Percentiles rank a stretch among this genome's conserved stretches.
phyloP scores from a whole-genome alignment of 2,113 vertebrate genomes.

The Dromaius novaehollandiae region DNA sequence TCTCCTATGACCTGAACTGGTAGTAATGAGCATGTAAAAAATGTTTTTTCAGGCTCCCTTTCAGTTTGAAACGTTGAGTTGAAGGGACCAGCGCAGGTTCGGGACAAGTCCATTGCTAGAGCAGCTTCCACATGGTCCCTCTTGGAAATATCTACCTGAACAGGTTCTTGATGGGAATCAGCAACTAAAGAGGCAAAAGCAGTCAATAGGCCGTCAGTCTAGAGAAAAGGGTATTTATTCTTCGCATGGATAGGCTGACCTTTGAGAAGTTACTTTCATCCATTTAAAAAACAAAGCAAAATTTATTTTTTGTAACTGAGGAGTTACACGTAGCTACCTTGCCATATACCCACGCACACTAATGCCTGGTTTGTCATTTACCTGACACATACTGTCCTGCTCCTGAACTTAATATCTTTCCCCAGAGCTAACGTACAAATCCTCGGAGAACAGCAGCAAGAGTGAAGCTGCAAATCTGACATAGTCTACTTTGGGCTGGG shows the following conservation, averaged over 20 bases:
- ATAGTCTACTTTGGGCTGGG: neutral
- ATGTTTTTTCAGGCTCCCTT: neutral
- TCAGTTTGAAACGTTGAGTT: neutral
- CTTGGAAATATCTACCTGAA: accelerated
- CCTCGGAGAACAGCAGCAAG: neutral
- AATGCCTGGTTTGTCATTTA: neutral
- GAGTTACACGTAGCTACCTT: neutral
- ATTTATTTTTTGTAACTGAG: neutral
- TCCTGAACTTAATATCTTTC: neutral
- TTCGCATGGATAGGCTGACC: neutral
- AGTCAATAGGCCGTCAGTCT: neutral
- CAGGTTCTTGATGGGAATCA: neutral
- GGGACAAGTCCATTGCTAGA: neutral
- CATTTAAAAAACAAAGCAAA: neutral
- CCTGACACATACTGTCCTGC: neutral
- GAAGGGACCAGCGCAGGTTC: neutral
- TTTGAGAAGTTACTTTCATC: neutral
- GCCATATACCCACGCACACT: neutral
- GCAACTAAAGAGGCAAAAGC: neutral
- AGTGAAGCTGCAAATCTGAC: neutral
- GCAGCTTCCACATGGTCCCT: neutral
- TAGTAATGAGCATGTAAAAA: neutral
- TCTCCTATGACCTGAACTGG: neutral
- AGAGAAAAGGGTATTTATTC: neutral
- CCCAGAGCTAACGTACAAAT: neutral